These are phyloP conservation scores for Nanorana parkeri DNA, from an alignment of 2,113 vertebrate genomes.

Conservation along the genomic window DNA sequence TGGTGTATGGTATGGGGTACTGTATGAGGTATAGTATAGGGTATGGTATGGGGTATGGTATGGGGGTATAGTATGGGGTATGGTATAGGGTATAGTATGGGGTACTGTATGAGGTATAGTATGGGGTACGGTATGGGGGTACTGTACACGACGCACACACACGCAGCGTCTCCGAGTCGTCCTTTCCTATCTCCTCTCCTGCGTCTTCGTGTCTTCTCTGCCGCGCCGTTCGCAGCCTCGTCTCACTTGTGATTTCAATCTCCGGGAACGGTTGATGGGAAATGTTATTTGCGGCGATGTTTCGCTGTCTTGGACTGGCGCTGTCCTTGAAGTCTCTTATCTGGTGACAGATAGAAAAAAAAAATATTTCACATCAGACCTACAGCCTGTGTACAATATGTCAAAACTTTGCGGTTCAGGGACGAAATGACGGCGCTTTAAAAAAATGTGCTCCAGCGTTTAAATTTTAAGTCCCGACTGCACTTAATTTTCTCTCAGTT, in stretches of 20 bases:
- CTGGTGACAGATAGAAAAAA: background rate
- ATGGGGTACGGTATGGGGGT: too few species aligned
- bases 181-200: background rate
- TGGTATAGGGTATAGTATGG: too few species aligned
- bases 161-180: background rate
- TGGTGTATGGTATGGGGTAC: too few species aligned
- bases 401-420: background rate
- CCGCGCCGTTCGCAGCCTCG: background rate
- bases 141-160: too few species aligned
- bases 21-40: too few species aligned
- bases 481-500: too few species aligned
- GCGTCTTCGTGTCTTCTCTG: background rate
- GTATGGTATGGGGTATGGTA: too few species aligned
- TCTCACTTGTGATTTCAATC: slow-evolving; percentile 11
- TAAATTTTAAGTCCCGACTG: too few species aligned
- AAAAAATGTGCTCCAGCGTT: too few species aligned
- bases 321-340: slow-evolving; percentile 28
- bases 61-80: too few species aligned
- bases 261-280: background rate
- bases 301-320: background rate
- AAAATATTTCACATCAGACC: background rate
- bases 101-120: too few species aligned
- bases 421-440: background rate
- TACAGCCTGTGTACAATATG: background rate
- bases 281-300: background rate